phyloP scores from a whole-genome alignment of 2,888 invertebrate species.

The Dolomedes plantarius region DNA sequence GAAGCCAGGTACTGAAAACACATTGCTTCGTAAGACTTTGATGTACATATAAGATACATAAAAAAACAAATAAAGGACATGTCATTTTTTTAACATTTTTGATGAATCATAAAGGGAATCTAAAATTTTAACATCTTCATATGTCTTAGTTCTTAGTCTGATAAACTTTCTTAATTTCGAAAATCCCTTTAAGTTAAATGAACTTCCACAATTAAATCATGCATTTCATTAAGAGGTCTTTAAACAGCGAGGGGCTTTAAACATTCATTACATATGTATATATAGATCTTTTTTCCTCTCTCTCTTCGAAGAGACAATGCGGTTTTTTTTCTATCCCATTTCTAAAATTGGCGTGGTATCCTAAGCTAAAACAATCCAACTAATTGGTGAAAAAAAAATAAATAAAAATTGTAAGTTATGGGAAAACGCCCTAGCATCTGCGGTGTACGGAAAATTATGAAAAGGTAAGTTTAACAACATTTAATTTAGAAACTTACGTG shows the following conservation, averaged over 20 bases:
- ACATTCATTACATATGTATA: neutral
- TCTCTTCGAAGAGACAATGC: neutral
- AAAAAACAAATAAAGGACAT: too few relatives aligned
- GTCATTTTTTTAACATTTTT: too few relatives aligned
- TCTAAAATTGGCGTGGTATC: neutral
- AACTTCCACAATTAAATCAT: constrained; percentile 5
- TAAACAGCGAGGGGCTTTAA: neutral
- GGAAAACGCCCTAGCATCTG: neutral
- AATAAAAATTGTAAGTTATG: neutral
- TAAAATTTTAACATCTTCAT: too few relatives aligned
- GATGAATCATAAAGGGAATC: too few relatives aligned
- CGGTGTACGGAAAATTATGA: constrained; percentile 4
- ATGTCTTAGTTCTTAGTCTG: neutral
- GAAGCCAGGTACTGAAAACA: too few relatives aligned
- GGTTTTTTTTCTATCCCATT: neutral
- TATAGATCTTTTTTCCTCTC: too few relatives aligned
- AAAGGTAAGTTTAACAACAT: constrained; percentile 21
- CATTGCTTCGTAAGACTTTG: too few relatives aligned
- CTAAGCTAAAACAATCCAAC: neutral
- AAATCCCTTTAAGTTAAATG: neutral
- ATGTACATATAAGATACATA: too few relatives aligned
- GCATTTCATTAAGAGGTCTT: constrained; percentile 4
- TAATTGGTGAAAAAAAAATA: constrained; percentile 3
- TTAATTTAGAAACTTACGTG: constrained; percentile 52
- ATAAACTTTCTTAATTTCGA: neutral